Evolutionary conservation across 2,888 invertebrate genomes (phyloP), one percentile per base, ranked within the genome.

Genomic region (Cryptops parisi): DNA sequence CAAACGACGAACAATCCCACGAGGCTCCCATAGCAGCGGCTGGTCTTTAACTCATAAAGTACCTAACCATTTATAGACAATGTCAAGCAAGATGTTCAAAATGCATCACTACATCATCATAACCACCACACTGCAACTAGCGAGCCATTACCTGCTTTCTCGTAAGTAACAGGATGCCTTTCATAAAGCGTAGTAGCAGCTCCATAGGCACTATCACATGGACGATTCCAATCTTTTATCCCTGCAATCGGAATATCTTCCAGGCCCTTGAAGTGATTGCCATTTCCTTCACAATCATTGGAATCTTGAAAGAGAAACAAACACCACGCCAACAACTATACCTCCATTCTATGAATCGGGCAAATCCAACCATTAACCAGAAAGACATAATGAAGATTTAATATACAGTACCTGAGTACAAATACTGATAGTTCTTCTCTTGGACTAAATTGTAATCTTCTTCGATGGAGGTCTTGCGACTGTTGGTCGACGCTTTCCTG

Each of bases 151-250:
- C 75, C 74, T 52, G 74, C 74, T 58, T 72, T 70, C 60, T 72
- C 70, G 17, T 80, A 78, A 53, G 81, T 84, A 45, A 84, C 72
- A 60, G 86, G 85, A 70, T 88, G 84, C 62, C 78, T 78, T 65
- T 89, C 89, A 66, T 89, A 89, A 45, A 89, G 72, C 0, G 86
- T 85, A 53, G 83, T 81, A 25, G 82, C 80, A 50, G 80, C 72
- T 40, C 84, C 84, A 64, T 75, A 84, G 2, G 80, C 78, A 54
- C 71, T 70, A 23, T 74, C 75, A 46, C 74, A 71, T 52, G 74
- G 74, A 48, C 65, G 66, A 60, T 75, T 77, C 81, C 81, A 82
- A 62, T 76, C 71, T 5, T 60, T 60, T 23, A 72, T 67, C 1
- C 75, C 75, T 48, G 74, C 75, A n/a, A 74, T 63, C 48, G 68